Evolutionary conservation across 2,113 vertebrate genomes (phyloP).

Genomic region (Dissostichus mawsoni): DNA sequence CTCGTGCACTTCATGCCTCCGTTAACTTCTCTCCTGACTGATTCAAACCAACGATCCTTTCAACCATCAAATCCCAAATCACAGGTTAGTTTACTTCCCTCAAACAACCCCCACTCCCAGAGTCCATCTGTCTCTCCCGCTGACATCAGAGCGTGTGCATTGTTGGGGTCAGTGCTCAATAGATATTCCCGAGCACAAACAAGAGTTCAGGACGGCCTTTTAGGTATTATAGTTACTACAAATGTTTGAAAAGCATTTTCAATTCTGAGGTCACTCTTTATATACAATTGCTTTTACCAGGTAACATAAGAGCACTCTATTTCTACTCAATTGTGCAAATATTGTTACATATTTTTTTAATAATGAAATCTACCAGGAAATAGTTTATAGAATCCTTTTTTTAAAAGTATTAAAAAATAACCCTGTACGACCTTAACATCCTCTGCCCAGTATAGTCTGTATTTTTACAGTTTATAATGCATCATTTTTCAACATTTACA

Average conservation of each 20-base stretch:
- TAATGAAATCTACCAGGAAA: too few relatives aligned
- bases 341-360: too few relatives aligned
- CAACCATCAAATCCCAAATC: slow-evolving; percentile 81
- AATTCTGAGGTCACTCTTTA: neutral
- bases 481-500: too few relatives aligned
- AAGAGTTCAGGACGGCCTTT: slow-evolving; percentile 34
- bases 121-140: slow-evolving; percentile 70
- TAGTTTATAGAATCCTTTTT: too few relatives aligned
- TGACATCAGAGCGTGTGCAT: slow-evolving; percentile 36
- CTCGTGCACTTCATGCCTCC: slow-evolving; percentile 63
- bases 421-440: too few relatives aligned
- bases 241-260: slow-evolving; percentile 39
- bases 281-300: neutral
- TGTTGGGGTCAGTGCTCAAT: slow-evolving; percentile 50
- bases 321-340: too few relatives aligned
- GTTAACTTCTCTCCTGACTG: slow-evolving; percentile 67
- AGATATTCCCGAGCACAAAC: slow-evolving; percentile 59
- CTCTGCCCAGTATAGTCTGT: too few relatives aligned
- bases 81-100: slow-evolving; percentile 77
- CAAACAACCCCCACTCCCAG: slow-evolving; percentile 55
- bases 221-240: slow-evolving; percentile 35
- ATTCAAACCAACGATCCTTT: slow-evolving; percentile 71
- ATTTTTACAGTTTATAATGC: too few relatives aligned
- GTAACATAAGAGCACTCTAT: neutral
- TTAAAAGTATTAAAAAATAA: too few relatives aligned